Evolutionary conservation across 2,113 vertebrate genomes (phyloP), one percentile per base, ranked within the genome.

Genomic region (Odocoileus hemionus): DNA sequence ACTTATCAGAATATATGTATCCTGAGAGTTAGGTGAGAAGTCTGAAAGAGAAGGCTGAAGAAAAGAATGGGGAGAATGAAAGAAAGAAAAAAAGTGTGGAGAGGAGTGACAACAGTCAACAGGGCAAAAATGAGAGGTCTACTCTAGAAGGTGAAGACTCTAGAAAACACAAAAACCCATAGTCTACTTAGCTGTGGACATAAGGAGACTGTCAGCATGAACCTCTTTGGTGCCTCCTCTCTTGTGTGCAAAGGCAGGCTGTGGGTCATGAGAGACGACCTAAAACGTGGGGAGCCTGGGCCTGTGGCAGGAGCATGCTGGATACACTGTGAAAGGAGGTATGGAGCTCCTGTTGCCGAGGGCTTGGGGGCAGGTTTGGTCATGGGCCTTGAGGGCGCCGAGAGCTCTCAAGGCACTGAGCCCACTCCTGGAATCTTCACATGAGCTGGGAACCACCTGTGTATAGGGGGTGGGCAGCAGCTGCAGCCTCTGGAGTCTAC

Each of bases 381-480:
- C 6, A 25, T 16, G 45, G 83, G 28, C 57, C 80, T 85, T 33
- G 39, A 92, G 64, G 87, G 57, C 55, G 12, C 28, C 7, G 43
- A 36, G 25, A 43, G 23, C 25, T 57, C 83, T 83, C 43, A 43
- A 61, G 36, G 86, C 91, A 60, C n/a, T 21, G 19, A 92, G 87
- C 84, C 47, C 12, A 86, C 80, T 92, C 43, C 93, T 91, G 76
- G 94, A 96, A 92, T 30, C 87, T 94, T 30, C 67, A n/a, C 25
- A 85, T 28, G n/a, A 58, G 70, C 78, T 30, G 33, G 78, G 36
- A 94, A 93, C 28, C 91, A 94, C 91, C 94, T 91, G 94, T 86
- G 93, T 74, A 19, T 1, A 80, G 84, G 76, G 95, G 52, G 9
- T 85, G 57, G 88, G 85, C 54, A 13, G 87, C 87, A 92, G 96